Evolutionary conservation across 2,888 invertebrate species (phyloP).

Genomic region (Amblyteles armatorius): DNA sequence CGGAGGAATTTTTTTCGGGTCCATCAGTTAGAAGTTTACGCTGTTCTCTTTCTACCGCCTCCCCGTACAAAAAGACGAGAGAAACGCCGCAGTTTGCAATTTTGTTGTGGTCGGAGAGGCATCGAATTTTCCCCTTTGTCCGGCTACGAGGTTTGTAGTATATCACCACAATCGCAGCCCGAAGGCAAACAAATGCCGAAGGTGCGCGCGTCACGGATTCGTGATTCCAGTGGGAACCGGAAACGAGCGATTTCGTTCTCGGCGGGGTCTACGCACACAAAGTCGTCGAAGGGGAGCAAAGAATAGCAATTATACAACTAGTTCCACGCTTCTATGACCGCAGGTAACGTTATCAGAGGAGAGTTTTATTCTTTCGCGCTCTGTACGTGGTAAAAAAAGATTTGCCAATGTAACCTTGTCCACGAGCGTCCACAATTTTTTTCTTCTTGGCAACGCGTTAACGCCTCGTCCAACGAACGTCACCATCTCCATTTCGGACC

Average conservation of each 20-base stretch:
- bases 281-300: slow-evolving; percentile 21
- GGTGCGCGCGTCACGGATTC: slow-evolving; percentile 75
- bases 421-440: neutral
- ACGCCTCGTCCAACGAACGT: too few species aligned
- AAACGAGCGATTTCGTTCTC: slow-evolving; percentile 78
- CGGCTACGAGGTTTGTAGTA: neutral
- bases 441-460: neutral
- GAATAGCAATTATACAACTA: slow-evolving; percentile 49
- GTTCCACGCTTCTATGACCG: slow-evolving; percentile 61
- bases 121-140: slow-evolving; percentile 9
- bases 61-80: slow-evolving; percentile 1
- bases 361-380: neutral
- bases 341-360: slow-evolving; percentile 12
- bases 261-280: slow-evolving; percentile 26
- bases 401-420: neutral
- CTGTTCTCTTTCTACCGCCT: neutral
- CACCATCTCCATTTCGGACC: too few species aligned
- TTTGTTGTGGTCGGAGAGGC: slow-evolving; percentile 5
- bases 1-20: neutral
- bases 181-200: slow-evolving; percentile 50
- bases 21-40: neutral
- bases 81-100: neutral
- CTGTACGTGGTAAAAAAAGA: neutral
- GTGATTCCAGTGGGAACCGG: slow-evolving; percentile 78
- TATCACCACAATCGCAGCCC: slow-evolving; percentile 16